Evolutionary conservation across 1,140 invertebrate genomes (phyloP).

Genomic region (Diorhabda carinulata): DNA sequence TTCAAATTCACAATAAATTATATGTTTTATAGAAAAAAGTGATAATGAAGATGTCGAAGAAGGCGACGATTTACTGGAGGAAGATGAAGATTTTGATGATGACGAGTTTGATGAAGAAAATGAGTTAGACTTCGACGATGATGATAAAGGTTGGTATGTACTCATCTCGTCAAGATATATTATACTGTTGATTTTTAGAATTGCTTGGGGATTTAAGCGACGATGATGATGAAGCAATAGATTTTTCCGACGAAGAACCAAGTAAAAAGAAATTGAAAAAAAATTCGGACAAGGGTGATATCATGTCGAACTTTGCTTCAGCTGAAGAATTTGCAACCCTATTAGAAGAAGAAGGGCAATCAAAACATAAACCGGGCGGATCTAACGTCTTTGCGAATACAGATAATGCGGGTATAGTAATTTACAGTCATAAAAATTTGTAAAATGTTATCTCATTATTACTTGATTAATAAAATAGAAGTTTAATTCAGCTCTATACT

Average conservation of each 20-base stretch:
- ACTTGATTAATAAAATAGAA: too few relatives aligned
- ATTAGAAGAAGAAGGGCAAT: conserved; percentile 44
- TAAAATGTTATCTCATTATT: too few relatives aligned
- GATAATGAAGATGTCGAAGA: conserved; percentile 48
- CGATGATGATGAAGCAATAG: conserved; percentile 34
- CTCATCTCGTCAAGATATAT: background rate
- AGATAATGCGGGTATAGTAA: conserved; percentile 42
- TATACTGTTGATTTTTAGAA: conserved; percentile 22
- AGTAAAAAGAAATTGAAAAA: conserved; percentile 26
- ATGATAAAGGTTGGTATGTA: conserved; percentile 30
- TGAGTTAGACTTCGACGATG: conserved; percentile 47
- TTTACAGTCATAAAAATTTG: too few relatives aligned
- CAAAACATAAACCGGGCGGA: conserved; percentile 38
- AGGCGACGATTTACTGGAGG: conserved; percentile 43
- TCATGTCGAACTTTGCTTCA: conserved; percentile 42
- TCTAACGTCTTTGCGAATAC: conserved; percentile 42
- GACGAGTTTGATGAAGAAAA: conserved; percentile 50
- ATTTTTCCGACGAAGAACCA: conserved; percentile 28
- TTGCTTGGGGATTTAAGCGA: conserved; percentile 33
- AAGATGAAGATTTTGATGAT: conserved; percentile 49
- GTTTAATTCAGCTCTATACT: too few relatives aligned
- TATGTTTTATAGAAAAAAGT: conserved; percentile 29
- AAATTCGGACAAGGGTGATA: conserved; percentile 27
- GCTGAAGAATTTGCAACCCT: conserved; percentile 47
- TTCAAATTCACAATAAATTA: too few relatives aligned